These are phyloP conservation scores for Hydrochoerus hydrochaeris DNA, from an alignment of 2,113 vertebrate genomes.

Conservation along the genomic window DNA sequence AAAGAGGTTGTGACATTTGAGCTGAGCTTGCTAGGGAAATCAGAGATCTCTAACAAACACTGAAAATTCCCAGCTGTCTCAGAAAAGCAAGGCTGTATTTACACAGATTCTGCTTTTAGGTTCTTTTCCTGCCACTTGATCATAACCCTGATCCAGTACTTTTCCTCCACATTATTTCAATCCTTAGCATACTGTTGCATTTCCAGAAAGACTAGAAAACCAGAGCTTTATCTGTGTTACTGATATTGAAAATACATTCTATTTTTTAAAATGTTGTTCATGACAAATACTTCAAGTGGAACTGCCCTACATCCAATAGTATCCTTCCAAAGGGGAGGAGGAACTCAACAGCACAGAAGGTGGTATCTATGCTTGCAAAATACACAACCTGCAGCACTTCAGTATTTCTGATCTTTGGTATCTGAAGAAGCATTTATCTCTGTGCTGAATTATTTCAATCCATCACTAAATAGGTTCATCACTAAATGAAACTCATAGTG, in stretches of 20 bases:
- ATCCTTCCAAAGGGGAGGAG: neutral
- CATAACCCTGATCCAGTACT: neutral
- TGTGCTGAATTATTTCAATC: neutral
- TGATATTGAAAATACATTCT: neutral
- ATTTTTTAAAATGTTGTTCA: neutral
- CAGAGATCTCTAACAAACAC: neutral
- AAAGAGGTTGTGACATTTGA: conserved; percentile 35
- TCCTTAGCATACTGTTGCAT: conserved; percentile 26
- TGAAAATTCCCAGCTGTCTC: neutral
- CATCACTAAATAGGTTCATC: neutral
- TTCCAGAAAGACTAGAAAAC: conserved; percentile 30
- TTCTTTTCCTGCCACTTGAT: neutral
- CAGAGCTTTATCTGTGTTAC: neutral
- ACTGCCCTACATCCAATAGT: neutral
- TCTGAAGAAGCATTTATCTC: neutral
- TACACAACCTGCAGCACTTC: neutral
- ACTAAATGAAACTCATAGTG: neutral
- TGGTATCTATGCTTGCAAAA: neutral
- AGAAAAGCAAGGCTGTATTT: neutral
- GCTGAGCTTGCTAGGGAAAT: neutral
- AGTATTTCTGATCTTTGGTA: neutral
- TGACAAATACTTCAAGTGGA: neutral
- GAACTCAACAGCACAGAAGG: neutral
- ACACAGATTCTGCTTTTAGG: neutral
- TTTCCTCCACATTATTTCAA: neutral